phyloP scores from a whole-genome alignment of 2,113 vertebrate species.

The Dicentrarchus labrax region DNA sequence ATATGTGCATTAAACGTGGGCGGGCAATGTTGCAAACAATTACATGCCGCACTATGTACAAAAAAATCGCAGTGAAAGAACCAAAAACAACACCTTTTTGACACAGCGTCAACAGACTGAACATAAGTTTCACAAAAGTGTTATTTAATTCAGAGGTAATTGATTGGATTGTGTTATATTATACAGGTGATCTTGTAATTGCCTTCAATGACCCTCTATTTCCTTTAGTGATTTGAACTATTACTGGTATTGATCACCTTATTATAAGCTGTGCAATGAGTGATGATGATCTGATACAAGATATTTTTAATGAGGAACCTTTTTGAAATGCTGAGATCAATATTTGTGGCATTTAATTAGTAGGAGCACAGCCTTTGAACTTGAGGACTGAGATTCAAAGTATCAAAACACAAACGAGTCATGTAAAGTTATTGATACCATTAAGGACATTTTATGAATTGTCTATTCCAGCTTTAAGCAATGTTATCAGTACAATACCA shows the following conservation, averaged over 20 bases:
- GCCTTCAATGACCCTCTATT: background rate
- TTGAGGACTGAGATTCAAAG: background rate
- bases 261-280: background rate
- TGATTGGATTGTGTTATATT: background rate
- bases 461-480: background rate
- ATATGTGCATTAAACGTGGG: background rate
- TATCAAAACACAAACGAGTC: background rate
- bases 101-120: background rate
- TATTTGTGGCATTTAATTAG: constrained; percentile 15
- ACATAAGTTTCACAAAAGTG: background rate
- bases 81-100: no score
- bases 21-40: background rate
- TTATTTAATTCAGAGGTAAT: background rate
- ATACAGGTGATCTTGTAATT: constrained; percentile 11
- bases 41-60: background rate
- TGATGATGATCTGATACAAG: background rate
- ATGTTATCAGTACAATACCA: background rate
- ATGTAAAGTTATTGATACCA: background rate
- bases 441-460: background rate
- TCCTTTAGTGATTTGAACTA: background rate
- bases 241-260: background rate
- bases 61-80: background rate
- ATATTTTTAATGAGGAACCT: constrained; percentile 21
- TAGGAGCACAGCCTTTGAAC: constrained; percentile 10
- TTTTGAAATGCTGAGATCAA: constrained; percentile 5